Base-by-base conservation (phyloP, 2,113 vertebrate species). In the Apistogramma diplotaenia region DNA sequence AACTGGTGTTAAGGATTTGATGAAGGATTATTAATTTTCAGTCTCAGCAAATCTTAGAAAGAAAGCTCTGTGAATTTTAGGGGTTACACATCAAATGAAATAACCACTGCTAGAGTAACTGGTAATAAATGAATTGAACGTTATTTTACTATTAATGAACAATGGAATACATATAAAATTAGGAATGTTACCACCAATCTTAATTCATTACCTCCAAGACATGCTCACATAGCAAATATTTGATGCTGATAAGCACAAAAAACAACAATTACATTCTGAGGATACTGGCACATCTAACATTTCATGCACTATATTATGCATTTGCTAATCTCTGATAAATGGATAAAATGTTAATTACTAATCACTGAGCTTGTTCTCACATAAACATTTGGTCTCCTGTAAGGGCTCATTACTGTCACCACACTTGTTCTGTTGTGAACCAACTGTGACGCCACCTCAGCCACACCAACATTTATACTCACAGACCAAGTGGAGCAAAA, bases 181-280 rank as follows among this genome's bases (percentile, higher is more conserved):
- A 15, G 35, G 25, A 23, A 0, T 65, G 61, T 18, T 23, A 0
- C 21, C n/a, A 5, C 33, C 1, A n/a, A 15, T 62, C n/a, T 62
- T 40, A 35, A 9, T 62, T 23, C 10, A n/a, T 43, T 25, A 10
- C 21, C 61, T 23, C 15, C 6, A 12, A 40, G 33, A 65, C 21
- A 18, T 6, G 4, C 8, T 59, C 19, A 9, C 4, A 59, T 29
- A 19, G 18, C 1, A 16, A 59, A 19, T 31, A 40, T 23, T 25
- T 65, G 15, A 18, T 16, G 15, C 43, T 16, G 5, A 18, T 43
- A 18, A 18, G 43, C 5, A 5, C 15, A 6, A 18, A 49, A 6
- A 18, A 49, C 18, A 49, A 40, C 37, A 40, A 49, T 16, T 49
- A 18, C 13, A 5, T 46, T 15, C 13, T 46, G 13, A 46, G 13